These are phyloP conservation scores for Brachionus rotundiformis DNA, from an alignment of 1,140 invertebrate species.

Conservation along the genomic window DNA sequence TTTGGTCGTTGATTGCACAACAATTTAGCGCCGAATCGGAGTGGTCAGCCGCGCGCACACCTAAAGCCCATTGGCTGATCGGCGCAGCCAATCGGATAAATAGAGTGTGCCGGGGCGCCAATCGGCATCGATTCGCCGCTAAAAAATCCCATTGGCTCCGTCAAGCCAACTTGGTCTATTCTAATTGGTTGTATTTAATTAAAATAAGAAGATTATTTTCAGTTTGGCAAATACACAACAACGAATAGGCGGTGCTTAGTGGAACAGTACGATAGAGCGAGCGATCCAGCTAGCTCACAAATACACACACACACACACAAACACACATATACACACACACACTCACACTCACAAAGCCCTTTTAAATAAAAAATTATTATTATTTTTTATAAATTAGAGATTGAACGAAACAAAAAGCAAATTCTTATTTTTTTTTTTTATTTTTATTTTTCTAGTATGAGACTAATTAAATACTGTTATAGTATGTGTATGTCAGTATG, in stretches of 20 bases:
- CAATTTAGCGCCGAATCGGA: no score
- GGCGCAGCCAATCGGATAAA: slow-evolving; percentile 11
- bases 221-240: neutral
- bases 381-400: slow-evolving; percentile 38
- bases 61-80: neutral
- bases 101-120: neutral
- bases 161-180: neutral
- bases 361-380: slow-evolving; percentile 38
- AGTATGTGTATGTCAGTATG: no score
- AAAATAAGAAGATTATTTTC: slow-evolving; percentile 41
- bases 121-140: neutral
- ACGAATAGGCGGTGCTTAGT: slow-evolving; percentile 17
- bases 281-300: no score
- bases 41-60: no score
- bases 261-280: slow-evolving; percentile 27
- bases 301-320: no score
- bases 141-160: slow-evolving; percentile 5
- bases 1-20: neutral
- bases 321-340: no score
- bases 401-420: slow-evolving; percentile 16
- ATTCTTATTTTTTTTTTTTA: neutral
- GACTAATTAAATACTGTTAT: slow-evolving; percentile 48
- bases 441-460: slow-evolving; percentile 21
- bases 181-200: slow-evolving; percentile 42
- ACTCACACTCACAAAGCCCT: no score